Evolutionary conservation across 2,797 vertebrate species (phyloP), one percentile per base, ranked within the genome.

Genomic region (Propithecus deckenii): DNA sequence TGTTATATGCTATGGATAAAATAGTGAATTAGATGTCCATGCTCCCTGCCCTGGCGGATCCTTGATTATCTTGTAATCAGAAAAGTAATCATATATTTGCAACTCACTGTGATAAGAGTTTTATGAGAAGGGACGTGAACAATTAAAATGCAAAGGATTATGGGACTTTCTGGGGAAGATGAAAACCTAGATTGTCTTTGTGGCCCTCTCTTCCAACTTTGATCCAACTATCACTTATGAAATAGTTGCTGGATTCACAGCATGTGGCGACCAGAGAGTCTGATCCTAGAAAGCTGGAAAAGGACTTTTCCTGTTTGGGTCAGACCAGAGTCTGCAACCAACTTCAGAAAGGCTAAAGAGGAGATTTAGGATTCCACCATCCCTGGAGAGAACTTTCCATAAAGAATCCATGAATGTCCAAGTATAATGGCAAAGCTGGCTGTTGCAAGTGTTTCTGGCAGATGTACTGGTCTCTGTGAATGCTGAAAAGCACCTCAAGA

Each of bases 131-230:
- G n/a, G 5, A 93, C 4, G 15, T 63, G 4, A 83, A 75, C 10
- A 78, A 63, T 76, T 75, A 84, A 91, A 95, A 89, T 67, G 50
- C n/a, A 80, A 96, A 93, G 4, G 28, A 94, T 55, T 78, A 55
- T 50, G 86, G 22, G 25, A 86, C 25, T 92, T 93, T 87, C 11
- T 63, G 32, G 9, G 23, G 8, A 87, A 83, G 30, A 92, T 23
- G 61, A 61, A 96, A 85, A 43, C 6, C 46, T 69, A 89, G 81
- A 57, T 4, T n/a, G 4, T 65, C 41, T 88, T 7, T 52, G 38
- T 63, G 14, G 59, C 14, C 25, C 35, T 79, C 22, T 91, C 28
- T 93, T 86, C 17, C 22, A 55, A 55, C 2, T 78, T 83, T 28
- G 69, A 32, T 55, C 22, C 11, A 92, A 74, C 8, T 72, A 61